These are phyloP conservation scores for Anthonomus grandis DNA, from an alignment of 1,140 invertebrate genomes.

Conservation along the genomic window DNA sequence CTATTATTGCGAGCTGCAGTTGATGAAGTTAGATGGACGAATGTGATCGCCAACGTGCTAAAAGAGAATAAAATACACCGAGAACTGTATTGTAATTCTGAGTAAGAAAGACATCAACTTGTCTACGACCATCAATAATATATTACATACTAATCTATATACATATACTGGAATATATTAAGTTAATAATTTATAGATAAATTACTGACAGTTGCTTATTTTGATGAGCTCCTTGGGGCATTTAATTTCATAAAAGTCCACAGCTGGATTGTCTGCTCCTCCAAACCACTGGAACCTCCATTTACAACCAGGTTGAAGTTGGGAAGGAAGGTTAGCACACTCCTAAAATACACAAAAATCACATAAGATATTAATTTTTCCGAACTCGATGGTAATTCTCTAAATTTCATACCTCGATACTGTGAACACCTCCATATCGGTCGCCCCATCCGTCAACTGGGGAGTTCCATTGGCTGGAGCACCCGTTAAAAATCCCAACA, in stretches of 20 bases:
- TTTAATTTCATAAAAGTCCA: slow-evolving; percentile 14
- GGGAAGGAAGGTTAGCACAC: slow-evolving; percentile 5
- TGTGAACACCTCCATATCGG: background rate
- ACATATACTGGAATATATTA: too few relatives aligned
- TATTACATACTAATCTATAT: too few relatives aligned
- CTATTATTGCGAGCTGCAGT: too few relatives aligned
- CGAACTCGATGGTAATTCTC: background rate
- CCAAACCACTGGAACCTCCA: slow-evolving; percentile 13
- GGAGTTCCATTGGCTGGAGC: slow-evolving; percentile 10
- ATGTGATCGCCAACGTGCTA: too few relatives aligned
- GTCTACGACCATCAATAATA: too few relatives aligned
- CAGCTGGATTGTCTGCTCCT: background rate
- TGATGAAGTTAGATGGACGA: too few relatives aligned
- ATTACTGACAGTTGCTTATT: slow-evolving; percentile 7
- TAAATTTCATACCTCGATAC: background rate
- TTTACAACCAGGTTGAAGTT: slow-evolving; percentile 7
- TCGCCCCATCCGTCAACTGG: slow-evolving; percentile 18
- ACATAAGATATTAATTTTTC: background rate
- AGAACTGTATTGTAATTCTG: too few relatives aligned
- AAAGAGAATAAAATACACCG: too few relatives aligned
- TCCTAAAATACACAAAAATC: background rate
- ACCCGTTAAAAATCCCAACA: slow-evolving; percentile 10
- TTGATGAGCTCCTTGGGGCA: slow-evolving; percentile 9
- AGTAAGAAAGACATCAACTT: too few relatives aligned
- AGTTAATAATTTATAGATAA: too few relatives aligned